Conservation (phyloP, 1,140 invertebrate species). For the Drosophila kepulauana region DNA sequence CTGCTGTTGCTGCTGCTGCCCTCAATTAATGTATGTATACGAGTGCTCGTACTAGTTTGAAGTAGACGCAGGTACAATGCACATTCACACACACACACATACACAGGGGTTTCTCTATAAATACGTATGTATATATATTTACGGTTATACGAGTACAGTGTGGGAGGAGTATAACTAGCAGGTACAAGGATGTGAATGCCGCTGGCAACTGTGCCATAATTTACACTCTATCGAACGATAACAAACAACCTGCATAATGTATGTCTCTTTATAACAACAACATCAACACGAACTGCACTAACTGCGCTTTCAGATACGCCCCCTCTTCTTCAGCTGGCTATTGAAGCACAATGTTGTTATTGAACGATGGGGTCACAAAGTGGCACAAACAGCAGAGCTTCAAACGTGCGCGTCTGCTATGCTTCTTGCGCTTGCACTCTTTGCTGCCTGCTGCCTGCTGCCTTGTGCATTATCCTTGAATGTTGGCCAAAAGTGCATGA, state of each 20-base stretch:
- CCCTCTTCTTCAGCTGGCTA: neutral
- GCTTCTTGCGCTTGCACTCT: slow-evolving; percentile 31
- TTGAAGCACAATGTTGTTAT: slow-evolving; percentile 43
- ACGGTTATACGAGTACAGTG: neutral
- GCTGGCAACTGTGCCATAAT: slow-evolving; percentile 74
- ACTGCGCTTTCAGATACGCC: slow-evolving; percentile 3
- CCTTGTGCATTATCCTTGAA: slow-evolving; percentile 41
- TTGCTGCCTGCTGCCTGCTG: neutral
- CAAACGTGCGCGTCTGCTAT: slow-evolving; percentile 7
- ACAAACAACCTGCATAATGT: slow-evolving; percentile 80
- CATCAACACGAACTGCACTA: slow-evolving; percentile 7
- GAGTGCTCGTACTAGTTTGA: slow-evolving; percentile 6
- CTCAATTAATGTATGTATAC: slow-evolving; percentile 28
- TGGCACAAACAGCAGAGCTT: slow-evolving; percentile 36
- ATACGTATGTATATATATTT: slow-evolving; percentile 18
- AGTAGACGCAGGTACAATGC: slow-evolving; percentile 29
- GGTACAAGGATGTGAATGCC: slow-evolving; percentile 29
- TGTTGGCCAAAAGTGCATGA: slow-evolving; percentile 41
- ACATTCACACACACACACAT: slow-evolving; percentile 1
- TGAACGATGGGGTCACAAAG: slow-evolving; percentile 51
- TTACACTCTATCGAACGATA: slow-evolving; percentile 83
- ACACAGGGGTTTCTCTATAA: slow-evolving; percentile 7
- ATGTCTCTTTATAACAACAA: slow-evolving; percentile 46
- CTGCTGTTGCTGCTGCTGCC: slow-evolving; percentile 29
- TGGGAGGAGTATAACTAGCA: slow-evolving; percentile 10